These are phyloP conservation scores for Pholis gunnellus DNA, from an alignment of 2,113 vertebrate species.

Conservation along the genomic window DNA sequence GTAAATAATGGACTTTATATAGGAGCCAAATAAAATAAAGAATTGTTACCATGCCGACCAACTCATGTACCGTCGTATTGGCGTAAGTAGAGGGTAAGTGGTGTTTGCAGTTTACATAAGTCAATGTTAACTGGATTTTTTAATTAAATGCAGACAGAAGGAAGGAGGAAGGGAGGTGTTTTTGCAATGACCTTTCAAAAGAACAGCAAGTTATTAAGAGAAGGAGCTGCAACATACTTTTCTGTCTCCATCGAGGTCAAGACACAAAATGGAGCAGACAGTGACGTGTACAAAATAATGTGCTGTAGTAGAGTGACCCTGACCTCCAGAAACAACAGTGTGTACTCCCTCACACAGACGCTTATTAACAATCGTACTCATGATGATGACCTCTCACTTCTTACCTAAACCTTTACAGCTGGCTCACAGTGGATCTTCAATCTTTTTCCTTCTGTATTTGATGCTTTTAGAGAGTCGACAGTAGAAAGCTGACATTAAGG, in stretches of 20 bases:
- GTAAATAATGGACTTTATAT: neutral
- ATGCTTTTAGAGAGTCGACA: neutral
- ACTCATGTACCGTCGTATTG: neutral
- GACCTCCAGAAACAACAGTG: neutral
- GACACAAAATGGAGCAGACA: neutral
- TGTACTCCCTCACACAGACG: neutral
- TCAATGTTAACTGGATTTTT: constrained; percentile 11
- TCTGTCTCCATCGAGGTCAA: neutral
- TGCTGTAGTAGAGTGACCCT: neutral
- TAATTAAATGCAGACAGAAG: neutral
- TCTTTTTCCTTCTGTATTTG: neutral
- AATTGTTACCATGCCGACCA: neutral
- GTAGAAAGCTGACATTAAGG: neutral
- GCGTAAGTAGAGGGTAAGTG: neutral
- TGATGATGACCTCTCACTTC: neutral
- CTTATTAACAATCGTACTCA: neutral
- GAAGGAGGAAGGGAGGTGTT: neutral
- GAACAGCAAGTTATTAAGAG: neutral
- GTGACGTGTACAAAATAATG: neutral
- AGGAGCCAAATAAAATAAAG: neutral
- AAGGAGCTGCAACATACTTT: neutral
- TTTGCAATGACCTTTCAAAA: constrained; percentile 10
- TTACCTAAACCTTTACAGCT: neutral
- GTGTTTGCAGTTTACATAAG: neutral
- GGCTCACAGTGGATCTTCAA: neutral